Percentiles rank a stretch among this genome's conserved stretches.
Conservation (phyloP, 1,140 invertebrate species). For the Linepithema humile region DNA sequence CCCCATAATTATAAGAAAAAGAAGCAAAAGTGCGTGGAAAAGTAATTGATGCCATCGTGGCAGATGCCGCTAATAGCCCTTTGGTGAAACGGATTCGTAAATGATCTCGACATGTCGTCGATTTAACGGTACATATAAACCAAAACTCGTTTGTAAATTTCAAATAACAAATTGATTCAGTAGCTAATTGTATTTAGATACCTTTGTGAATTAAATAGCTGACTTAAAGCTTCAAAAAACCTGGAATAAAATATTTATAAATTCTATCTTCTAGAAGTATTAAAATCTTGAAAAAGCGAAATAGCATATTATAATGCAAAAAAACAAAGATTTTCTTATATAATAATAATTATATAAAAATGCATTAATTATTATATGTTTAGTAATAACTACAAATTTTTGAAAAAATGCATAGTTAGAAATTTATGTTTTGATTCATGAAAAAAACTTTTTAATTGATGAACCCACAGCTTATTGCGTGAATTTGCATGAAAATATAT, state of each 20-base stretch:
- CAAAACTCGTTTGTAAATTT: not conserved
- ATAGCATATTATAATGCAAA: not conserved
- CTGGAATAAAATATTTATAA: not conserved
- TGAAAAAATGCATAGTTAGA: not conserved
- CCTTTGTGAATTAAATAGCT: not conserved
- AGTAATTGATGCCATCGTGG: slow-evolving; percentile 21
- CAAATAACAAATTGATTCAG: not conserved
- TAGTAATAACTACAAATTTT: too few species aligned
- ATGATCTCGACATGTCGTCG: not conserved
- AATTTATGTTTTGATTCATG: too few species aligned
- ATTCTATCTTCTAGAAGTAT: too few species aligned
- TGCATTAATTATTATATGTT: too few species aligned
- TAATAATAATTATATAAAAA: not conserved
- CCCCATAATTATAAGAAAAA: slow-evolving; percentile 47
- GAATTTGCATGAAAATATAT: not conserved
- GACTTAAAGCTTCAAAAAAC: not conserved
- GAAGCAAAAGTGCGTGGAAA: slow-evolving; percentile 9
- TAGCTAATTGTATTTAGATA: not conserved
- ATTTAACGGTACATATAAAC: not conserved
- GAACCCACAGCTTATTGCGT: too few species aligned
- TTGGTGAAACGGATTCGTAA: not conserved
- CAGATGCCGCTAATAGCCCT: slow-evolving; percentile 27
- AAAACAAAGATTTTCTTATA: not conserved
- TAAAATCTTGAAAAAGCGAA: not conserved
- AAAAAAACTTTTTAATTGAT: too few species aligned